These are phyloP conservation scores for Keiferia lycopersicella DNA, from an alignment of 2,888 invertebrate species.

Conservation along the genomic window DNA sequence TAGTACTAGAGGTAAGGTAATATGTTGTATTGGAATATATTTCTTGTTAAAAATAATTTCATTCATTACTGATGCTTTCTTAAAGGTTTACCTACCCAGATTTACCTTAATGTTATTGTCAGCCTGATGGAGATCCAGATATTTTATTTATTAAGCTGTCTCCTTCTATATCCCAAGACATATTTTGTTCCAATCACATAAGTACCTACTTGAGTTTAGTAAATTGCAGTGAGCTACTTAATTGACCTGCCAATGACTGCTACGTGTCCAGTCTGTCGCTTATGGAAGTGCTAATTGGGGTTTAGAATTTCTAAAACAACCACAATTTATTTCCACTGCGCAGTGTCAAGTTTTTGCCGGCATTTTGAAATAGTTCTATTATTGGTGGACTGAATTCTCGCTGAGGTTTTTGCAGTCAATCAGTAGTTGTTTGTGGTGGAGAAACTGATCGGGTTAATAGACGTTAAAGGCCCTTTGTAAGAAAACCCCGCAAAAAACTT, in stretches of 20 bases:
- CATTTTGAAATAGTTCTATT: slow-evolving; percentile 42
- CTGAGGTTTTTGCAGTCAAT: slow-evolving; percentile 39
- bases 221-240: slow-evolving; percentile 7
- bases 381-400: slow-evolving; percentile 37
- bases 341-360: slow-evolving; percentile 33
- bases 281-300: slow-evolving; percentile 24
- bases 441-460: neutral
- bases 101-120: no score
- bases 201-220: neutral
- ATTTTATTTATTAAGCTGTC: neutral
- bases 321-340: slow-evolving; percentile 35
- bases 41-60: no score
- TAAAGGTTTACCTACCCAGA: no score
- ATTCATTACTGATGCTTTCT: no score
- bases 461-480: neutral
- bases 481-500: no score
- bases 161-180: neutral
- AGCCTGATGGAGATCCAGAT: neutral
- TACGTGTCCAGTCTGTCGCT: slow-evolving; percentile 2
- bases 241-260: slow-evolving; percentile 12
- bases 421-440: neutral
- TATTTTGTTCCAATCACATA: neutral
- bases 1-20: no score
- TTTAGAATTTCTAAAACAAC: slow-evolving; percentile 28
- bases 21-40: no score